These are phyloP conservation scores for Dynastes grantii DNA, from an alignment of 2,888 invertebrate genomes.

Conservation along the genomic window DNA sequence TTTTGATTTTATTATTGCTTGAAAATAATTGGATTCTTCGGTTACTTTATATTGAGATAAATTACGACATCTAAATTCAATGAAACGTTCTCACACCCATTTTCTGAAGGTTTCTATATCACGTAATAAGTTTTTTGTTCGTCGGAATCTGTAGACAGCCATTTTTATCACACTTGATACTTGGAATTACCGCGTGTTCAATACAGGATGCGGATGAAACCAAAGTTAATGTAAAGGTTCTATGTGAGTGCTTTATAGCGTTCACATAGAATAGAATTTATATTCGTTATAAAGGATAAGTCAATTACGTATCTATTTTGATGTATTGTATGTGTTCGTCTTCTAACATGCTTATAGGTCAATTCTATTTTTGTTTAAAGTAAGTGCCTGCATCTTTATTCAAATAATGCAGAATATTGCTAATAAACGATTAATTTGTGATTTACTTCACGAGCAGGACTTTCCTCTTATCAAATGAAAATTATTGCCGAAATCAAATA, in stretches of 20 bases:
- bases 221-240: slow-evolving; percentile 20
- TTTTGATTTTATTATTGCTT: background rate
- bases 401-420: too few relatives aligned
- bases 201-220: slow-evolving; percentile 24
- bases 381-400: too few relatives aligned
- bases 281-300: background rate
- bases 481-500: too few relatives aligned
- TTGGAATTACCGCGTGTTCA: slow-evolving; percentile 17
- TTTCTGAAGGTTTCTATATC: slow-evolving; percentile 31
- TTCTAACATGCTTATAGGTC: too few relatives aligned
- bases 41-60: slow-evolving; percentile 26
- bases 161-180: slow-evolving; percentile 30
- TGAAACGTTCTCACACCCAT: slow-evolving; percentile 26
- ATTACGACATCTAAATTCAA: slow-evolving; percentile 30
- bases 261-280: background rate
- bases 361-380: too few relatives aligned
- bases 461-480: too few relatives aligned
- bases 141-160: slow-evolving; percentile 8
- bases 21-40: slow-evolving; percentile 3
- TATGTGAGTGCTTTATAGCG: background rate
- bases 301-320: background rate
- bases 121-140: slow-evolving; percentile 39
- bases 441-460: too few relatives aligned
- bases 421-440: too few relatives aligned
- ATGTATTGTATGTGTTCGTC: too few relatives aligned